Conservation (phyloP, 1,140 invertebrate genomes). For the Venustaconcha ellipsiformis region DNA sequence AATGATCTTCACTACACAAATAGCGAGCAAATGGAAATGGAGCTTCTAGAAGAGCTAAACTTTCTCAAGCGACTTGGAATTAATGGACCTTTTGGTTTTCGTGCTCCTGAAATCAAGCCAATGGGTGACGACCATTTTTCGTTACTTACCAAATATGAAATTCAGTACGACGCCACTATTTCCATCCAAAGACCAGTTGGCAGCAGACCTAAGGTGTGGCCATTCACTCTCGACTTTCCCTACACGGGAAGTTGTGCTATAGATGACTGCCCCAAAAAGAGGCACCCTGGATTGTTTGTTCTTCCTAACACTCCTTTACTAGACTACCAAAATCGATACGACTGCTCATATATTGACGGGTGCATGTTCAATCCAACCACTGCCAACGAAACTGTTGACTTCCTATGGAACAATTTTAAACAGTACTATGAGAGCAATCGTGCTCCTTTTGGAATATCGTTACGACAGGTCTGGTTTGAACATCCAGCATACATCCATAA, state of each 20-base stretch:
- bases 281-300: conserved; percentile 26
- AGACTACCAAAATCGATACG: conserved; percentile 28
- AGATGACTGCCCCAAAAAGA: conserved; percentile 23
- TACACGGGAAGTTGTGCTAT: conserved; percentile 25
- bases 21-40: conserved; percentile 16
- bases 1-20: conserved; percentile 16
- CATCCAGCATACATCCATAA: conserved; percentile 26
- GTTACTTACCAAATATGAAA: conserved; percentile 10
- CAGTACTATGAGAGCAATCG: conserved; percentile 18
- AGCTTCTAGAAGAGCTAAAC: conserved; percentile 19
- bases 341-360: conserved; percentile 29
- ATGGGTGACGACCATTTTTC: conserved; percentile 28
- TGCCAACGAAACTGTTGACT: conserved; percentile 11
- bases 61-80: not conserved
- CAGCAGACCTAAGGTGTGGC: conserved; percentile 17
- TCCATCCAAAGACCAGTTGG: conserved; percentile 7
- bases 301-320: conserved; percentile 17
- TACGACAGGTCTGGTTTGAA: conserved; percentile 33
- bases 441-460: conserved; percentile 23
- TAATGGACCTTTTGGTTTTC: conserved; percentile 14
- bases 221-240: conserved; percentile 31
- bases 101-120: conserved; percentile 22
- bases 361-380: conserved; percentile 33
- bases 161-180: conserved; percentile 30
- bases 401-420: conserved; percentile 29